Conservation (phyloP, 2,113 vertebrate genomes). For the Vanacampus margaritifer region DNA sequence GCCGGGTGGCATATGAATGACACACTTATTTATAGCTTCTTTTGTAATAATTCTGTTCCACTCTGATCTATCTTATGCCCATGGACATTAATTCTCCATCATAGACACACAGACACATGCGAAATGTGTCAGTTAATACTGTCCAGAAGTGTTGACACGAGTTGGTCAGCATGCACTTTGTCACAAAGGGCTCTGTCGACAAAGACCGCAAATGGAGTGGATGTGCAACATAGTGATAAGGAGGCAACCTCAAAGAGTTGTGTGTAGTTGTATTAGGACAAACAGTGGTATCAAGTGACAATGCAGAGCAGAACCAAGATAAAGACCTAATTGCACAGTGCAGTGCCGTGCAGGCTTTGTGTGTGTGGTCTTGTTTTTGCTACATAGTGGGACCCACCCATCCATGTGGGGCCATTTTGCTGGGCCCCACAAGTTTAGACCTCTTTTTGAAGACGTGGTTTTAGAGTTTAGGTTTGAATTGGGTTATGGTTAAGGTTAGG, state of each 20-base stretch:
- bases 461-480: too few species aligned
- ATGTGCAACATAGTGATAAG: constrained; percentile 33
- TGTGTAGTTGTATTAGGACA: constrained; percentile 25
- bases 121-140: constrained; percentile 22
- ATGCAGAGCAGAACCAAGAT: constrained; percentile 43
- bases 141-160: constrained; percentile 57
- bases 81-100: background rate
- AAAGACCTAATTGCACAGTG: constrained; percentile 38
- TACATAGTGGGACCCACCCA: too few species aligned
- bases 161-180: constrained; percentile 44
- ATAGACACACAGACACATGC: constrained; percentile 4
- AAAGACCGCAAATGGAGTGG: constrained; percentile 28
- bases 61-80: constrained; percentile 17
- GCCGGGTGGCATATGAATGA: constrained; percentile 12
- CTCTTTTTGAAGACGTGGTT: too few species aligned
- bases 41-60: constrained; percentile 30
- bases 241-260: constrained; percentile 20
- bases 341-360: constrained; percentile 26
- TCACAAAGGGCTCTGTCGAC: constrained; percentile 57
- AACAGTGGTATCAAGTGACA: constrained; percentile 38
- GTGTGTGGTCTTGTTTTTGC: too few species aligned
- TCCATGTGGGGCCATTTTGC: too few species aligned
- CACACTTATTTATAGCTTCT: constrained; percentile 51
- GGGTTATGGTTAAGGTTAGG: too few species aligned
- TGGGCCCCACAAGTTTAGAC: too few species aligned